Base-by-base conservation (phyloP, 2,113 vertebrate species). In the Gymnogyps californianus region DNA sequence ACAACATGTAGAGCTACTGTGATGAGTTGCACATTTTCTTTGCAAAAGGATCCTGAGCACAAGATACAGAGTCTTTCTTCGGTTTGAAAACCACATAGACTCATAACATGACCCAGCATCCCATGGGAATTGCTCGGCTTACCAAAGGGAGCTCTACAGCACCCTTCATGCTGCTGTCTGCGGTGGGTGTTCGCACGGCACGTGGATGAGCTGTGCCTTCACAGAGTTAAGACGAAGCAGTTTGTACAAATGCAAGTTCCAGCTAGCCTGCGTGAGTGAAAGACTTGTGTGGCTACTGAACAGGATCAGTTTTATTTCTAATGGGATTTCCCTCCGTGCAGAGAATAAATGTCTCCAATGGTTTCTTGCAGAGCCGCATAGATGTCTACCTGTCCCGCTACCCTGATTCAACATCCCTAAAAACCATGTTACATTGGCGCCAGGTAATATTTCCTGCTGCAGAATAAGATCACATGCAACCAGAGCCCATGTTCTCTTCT, bases 361-460 rank as follows among this genome's bases (percentile, higher is more conserved):
- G 44, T 98, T 70, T 96, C 49, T 91, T 96, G 83, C 95, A 99
- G 99, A 98, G 98, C 75, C 98, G 99, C 28, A 95, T 98, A 3
- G 98, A 99, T 2, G 98, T 99, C 72, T 99, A 99, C 96, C 97
- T 98, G 20, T 97, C 99, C 32, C 98, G 78, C 95, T 99, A 98
- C 95, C 99, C 99, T 6, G 99, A 99, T 12, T 98, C 98, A 66
- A 99, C 98, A 8, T 99, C 99, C 3, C 95, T 99, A 16, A 98
- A 99, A 95, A 99, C 98, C 97, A 97, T 99, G 90, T 14, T 99
- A 49, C 99, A 99, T 79, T 99, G 99, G 99, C 80, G 97, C 44
- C 99, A 99, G 99, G 99, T 99, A 98, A 83, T 22, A 2, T 24
- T 51, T 34, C 20, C 46, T 61, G 44, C 51, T 78, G 70, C 75